Evolutionary conservation across 64 coral and sea anemone genomes (phyloP).

Genomic region (Anthopleura sola): DNA sequence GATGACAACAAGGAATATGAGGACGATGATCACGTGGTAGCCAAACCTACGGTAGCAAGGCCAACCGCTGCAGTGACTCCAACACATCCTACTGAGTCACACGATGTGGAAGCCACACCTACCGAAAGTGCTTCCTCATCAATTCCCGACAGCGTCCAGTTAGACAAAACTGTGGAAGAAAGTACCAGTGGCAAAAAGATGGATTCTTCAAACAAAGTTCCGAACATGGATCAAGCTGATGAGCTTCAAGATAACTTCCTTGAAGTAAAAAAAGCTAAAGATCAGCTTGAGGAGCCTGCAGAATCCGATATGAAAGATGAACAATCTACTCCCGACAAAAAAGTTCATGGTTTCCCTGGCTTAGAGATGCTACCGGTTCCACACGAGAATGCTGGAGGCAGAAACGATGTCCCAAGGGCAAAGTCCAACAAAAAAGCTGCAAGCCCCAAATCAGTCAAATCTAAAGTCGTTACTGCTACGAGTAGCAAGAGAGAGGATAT

Average conservation of each 20-base stretch:
- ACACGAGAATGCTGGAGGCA: neutral
- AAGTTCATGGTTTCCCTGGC: neutral
- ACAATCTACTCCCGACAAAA: neutral
- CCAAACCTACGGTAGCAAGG: neutral
- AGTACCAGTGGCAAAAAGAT: neutral
- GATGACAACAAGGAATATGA: neutral
- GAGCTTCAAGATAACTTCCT: neutral
- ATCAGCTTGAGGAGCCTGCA: neutral
- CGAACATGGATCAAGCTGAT: neutral
- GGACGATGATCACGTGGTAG: neutral
- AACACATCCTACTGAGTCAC: neutral
- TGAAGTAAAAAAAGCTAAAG: neutral
- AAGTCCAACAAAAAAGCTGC: neutral
- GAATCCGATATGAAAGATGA: neutral
- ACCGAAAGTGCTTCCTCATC: neutral
- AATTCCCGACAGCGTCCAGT: neutral
- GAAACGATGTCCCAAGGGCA: neutral
- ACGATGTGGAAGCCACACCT: neutral
- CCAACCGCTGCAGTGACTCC: neutral
- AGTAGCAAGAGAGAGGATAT: conserved; percentile 2
- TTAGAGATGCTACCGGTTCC: neutral
- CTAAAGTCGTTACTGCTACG: neutral
- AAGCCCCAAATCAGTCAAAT: neutral
- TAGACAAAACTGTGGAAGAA: neutral
- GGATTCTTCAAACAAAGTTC: neutral